phyloP scores from a whole-genome alignment of 1,140 invertebrate species.

The Drosophila bifasciata region DNA sequence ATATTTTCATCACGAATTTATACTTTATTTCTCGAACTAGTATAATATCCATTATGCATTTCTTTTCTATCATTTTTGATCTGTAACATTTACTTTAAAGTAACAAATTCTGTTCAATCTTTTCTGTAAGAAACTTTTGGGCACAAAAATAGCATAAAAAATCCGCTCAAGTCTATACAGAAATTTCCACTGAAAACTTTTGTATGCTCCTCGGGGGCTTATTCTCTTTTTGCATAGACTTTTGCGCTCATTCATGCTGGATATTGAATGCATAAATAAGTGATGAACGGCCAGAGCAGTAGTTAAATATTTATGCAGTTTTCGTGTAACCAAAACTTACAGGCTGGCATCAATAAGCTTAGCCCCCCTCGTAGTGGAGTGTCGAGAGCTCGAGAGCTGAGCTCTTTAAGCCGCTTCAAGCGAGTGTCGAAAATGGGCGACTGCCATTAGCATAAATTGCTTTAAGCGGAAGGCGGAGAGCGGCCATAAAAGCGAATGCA shows the following conservation, averaged over 20 bases:
- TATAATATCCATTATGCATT: too few species aligned
- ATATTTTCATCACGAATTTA: too few species aligned
- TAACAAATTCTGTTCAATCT: too few species aligned
- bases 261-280: constrained; percentile 25
- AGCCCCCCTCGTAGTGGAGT: constrained; percentile 5
- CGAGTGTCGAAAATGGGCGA: constrained; percentile 36
- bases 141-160: too few species aligned
- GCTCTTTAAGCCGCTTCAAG: constrained; percentile 30
- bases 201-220: constrained; percentile 15
- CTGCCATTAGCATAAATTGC: constrained; percentile 57
- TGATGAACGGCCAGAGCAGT: constrained; percentile 24
- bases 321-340: constrained; percentile 1
- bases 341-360: constrained; percentile 28
- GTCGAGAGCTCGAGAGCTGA: background rate
- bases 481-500: constrained; percentile 52
- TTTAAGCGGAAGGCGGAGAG: constrained; percentile 31
- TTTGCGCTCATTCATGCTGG: constrained; percentile 11
- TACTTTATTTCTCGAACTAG: too few species aligned
- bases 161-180: background rate
- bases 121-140: too few species aligned
- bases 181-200: constrained; percentile 3
- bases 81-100: too few species aligned
- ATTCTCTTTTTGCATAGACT: constrained; percentile 15
- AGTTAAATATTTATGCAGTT: constrained; percentile 32
- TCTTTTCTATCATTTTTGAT: too few species aligned